These are phyloP conservation scores for Noctua pronuba DNA, from an alignment of 2,888 invertebrate genomes.

Conservation along the genomic window DNA sequence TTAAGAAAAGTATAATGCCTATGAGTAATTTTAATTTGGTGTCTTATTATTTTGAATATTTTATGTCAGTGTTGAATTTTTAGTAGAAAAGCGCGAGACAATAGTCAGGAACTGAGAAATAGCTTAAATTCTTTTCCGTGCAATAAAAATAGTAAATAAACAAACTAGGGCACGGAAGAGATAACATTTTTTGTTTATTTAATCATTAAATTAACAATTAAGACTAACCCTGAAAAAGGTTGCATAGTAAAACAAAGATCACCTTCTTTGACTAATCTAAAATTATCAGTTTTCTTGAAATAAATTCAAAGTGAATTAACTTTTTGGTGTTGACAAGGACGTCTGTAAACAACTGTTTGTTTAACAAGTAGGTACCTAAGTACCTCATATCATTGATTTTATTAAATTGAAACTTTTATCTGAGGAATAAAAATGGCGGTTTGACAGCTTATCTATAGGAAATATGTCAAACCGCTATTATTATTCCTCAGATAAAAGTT, in stretches of 20 bases:
- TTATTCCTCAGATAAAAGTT: no score
- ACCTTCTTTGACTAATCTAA: not conserved
- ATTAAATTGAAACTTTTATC: no score
- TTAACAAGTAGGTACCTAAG: not conserved
- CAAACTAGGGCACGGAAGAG: not conserved
- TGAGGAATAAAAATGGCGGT: no score
- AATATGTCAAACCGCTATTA: no score
- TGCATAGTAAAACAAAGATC: not conserved
- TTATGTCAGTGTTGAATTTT: not conserved
- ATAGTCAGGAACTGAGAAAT: not conserved
- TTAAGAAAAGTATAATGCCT: not conserved
- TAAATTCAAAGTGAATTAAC: not conserved
- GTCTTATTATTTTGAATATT: not conserved
- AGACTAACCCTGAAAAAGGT: constrained; percentile 25
- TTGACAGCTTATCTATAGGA: no score
- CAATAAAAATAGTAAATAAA: constrained; percentile 16
- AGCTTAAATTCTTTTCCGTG: constrained; percentile 6
- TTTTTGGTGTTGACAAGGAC: not conserved
- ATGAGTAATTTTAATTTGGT: not conserved
- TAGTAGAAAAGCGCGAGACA: not conserved
- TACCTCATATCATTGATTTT: not conserved
- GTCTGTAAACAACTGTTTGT: not conserved
- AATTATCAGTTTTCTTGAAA: not conserved
- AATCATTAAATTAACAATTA: constrained; percentile 18
- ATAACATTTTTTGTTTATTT: not conserved